Conservation (phyloP, 2,797 vertebrate genomes). For the Molossus alvarezi region DNA sequence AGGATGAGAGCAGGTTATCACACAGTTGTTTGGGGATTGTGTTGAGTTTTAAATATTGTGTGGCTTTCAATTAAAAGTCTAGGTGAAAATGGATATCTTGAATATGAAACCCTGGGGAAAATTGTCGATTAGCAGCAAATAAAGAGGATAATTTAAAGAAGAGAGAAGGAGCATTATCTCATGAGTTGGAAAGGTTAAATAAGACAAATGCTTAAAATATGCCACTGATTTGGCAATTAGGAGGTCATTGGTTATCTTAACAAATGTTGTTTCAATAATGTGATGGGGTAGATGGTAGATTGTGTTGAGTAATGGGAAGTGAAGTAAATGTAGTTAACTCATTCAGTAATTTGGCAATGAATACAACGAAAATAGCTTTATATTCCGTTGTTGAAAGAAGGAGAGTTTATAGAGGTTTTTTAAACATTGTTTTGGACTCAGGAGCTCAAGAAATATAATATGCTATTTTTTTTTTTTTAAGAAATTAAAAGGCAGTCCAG, state of each 20-base stretch:
- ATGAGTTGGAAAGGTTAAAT: background rate
- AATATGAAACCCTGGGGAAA: background rate
- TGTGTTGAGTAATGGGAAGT: background rate
- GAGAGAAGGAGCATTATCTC: background rate
- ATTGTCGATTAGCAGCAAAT: background rate
- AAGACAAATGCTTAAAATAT: background rate
- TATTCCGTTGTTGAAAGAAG: background rate
- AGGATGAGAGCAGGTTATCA: constrained; percentile 38
- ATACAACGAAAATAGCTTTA: background rate
- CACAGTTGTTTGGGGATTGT: background rate
- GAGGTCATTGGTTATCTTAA: background rate
- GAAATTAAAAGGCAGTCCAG: background rate
- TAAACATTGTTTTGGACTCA: background rate
- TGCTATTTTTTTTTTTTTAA: background rate
- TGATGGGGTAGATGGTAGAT: background rate
- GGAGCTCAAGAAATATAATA: background rate
- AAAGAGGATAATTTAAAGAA: background rate
- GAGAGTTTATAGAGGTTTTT: background rate
- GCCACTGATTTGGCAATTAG: background rate
- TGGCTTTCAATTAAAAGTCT: constrained; percentile 50
- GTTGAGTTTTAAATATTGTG: constrained; percentile 29
- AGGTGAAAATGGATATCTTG: background rate
- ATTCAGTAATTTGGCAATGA: background rate
- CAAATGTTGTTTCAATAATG: background rate
- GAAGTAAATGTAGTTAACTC: background rate